Conservation (phyloP, 2,113 vertebrate species). For the Pollachius pollachius region DNA sequence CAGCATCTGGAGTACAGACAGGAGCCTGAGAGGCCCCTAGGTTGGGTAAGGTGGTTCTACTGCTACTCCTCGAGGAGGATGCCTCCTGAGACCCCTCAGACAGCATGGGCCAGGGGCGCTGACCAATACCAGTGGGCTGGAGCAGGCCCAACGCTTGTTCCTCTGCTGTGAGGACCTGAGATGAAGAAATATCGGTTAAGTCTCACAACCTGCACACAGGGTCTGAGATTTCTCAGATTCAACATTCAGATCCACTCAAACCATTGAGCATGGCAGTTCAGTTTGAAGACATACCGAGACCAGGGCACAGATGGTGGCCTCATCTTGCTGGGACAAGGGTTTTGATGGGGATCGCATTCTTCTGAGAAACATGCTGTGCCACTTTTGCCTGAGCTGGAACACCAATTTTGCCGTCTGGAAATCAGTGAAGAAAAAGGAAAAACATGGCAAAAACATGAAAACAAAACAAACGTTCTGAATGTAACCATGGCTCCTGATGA, state of each 20-base stretch:
- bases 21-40: too few relatives aligned
- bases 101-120: conserved; percentile 83
- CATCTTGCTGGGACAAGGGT: conserved; percentile 84
- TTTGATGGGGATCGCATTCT: conserved; percentile 86
- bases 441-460: too few relatives aligned
- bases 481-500: too few relatives aligned
- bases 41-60: conserved; percentile 25
- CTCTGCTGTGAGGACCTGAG: conserved; percentile 71
- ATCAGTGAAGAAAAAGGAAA: too few relatives aligned
- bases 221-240: too few relatives aligned
- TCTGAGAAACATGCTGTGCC: conserved; percentile 87
- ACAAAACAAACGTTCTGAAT: too few relatives aligned
- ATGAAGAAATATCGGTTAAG: too few relatives aligned
- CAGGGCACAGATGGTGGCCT: conserved; percentile 80
- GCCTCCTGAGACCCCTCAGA: conserved; percentile 73
- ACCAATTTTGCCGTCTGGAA: conserved; percentile 78
- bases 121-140: conserved; percentile 92
- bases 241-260: too few relatives aligned
- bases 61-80: conserved; percentile 68
- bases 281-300: conserved; percentile 61
- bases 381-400: conserved; percentile 88
- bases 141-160: conserved; percentile 84
- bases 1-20: too few relatives aligned
- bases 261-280: too few relatives aligned
- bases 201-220: too few relatives aligned